phyloP scores from a whole-genome alignment of 2,797 vertebrate species.

The Emydoidea blandingii region DNA sequence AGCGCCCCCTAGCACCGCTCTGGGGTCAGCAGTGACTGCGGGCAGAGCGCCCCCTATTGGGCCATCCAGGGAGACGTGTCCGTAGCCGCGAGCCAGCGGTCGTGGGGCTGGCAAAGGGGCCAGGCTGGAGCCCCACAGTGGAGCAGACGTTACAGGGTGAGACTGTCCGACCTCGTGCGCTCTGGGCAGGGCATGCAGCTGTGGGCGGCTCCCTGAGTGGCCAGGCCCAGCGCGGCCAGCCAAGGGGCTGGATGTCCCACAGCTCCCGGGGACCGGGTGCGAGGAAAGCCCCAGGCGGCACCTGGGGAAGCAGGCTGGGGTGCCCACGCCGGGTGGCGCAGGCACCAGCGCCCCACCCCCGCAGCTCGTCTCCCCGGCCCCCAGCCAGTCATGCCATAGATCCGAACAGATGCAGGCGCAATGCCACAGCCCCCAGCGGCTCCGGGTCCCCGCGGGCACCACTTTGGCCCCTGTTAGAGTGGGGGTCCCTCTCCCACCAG shows the following conservation, averaged over 20 bases:
- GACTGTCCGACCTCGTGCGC: slow-evolving; percentile 8
- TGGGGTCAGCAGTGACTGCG: no score
- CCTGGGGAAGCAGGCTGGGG: no score
- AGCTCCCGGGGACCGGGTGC: background rate
- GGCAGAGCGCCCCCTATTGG: no score
- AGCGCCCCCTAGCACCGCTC: rapidly evolving
- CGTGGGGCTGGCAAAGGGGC: background rate
- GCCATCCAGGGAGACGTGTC: background rate
- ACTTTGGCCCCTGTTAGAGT: no score
- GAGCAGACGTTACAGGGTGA: background rate
- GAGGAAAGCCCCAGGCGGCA: background rate
- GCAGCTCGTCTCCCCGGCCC: no score
- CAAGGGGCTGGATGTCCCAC: rapidly evolving
- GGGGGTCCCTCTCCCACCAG: no score
- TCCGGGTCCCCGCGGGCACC: no score
- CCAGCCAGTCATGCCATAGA: no score
- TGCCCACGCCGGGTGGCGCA: background rate
- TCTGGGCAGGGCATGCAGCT: background rate
- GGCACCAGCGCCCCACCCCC: background rate
- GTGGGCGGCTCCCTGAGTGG: no score
- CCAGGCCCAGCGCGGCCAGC: background rate
- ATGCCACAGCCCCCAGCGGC: background rate
- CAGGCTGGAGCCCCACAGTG: background rate
- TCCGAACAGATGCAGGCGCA: no score
- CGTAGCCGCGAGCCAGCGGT: background rate